Conservation (phyloP, 2,888 invertebrate genomes). For the Chrysodeixis includens region DNA sequence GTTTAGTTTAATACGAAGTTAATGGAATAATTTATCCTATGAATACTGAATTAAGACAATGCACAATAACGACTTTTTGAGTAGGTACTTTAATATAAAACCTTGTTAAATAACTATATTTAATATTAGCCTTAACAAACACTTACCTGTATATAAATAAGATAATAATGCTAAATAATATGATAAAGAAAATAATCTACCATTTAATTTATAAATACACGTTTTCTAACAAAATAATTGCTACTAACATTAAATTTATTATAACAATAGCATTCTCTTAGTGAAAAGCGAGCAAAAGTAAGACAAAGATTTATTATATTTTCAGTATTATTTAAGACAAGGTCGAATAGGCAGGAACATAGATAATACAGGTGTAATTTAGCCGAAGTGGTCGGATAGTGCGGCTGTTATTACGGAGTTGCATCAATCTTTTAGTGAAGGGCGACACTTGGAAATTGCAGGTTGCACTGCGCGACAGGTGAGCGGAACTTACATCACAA, state of each 20-base stretch:
- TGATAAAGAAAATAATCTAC: too few species aligned
- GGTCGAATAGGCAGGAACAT: slow-evolving; percentile 46
- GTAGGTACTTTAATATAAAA: neutral
- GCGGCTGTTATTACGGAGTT: slow-evolving; percentile 61
- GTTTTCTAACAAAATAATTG: too few species aligned
- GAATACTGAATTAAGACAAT: neutral
- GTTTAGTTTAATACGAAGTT: neutral
- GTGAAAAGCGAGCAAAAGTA: slow-evolving; percentile 6
- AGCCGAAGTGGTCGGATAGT: slow-evolving; percentile 56
- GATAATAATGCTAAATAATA: too few species aligned
- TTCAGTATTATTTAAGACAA: slow-evolving; percentile 40
- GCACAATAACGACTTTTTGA: neutral
- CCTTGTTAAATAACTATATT: slow-evolving; percentile 1
- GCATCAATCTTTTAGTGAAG: slow-evolving; percentile 71
- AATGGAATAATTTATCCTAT: neutral
- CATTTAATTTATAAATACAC: too few species aligned
- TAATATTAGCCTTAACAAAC: too few species aligned
- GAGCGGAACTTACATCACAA: slow-evolving; percentile 65
- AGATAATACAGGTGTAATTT: slow-evolving; percentile 60
- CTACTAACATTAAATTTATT: neutral
- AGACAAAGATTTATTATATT: slow-evolving; percentile 31
- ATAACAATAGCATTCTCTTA: neutral
- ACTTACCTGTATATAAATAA: too few species aligned
- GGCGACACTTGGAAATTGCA: slow-evolving; percentile 72
- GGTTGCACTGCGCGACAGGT: slow-evolving; percentile 67